A percentile compares a stretch with the other conserved stretches of the same genome.
Conservation (phyloP, 2,113 vertebrate species). For the Psilopsiagon aymara region DNA sequence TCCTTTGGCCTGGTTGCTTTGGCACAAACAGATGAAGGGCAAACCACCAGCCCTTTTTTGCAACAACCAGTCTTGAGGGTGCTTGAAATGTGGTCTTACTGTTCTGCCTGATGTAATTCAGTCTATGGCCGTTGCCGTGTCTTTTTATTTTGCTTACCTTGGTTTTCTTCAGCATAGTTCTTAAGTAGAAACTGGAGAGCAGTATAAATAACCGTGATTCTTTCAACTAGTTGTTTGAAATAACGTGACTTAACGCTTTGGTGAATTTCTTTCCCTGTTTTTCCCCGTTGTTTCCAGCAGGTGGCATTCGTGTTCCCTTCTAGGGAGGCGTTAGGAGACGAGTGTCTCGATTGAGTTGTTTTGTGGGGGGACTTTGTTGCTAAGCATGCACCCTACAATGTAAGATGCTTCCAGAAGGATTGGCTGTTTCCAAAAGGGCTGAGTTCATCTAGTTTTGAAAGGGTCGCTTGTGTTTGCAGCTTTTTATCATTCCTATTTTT, state of each 20-base stretch:
- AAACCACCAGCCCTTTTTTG: background rate
- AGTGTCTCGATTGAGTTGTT: fast-evolving
- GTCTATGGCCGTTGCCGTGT: background rate
- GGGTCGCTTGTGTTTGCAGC: background rate
- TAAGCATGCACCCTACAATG: background rate
- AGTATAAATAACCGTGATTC: background rate
- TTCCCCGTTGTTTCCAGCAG: background rate
- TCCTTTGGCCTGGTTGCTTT: background rate
- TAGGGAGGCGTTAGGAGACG: fast-evolving
- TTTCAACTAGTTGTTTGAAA: background rate
- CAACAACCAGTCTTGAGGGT: background rate
- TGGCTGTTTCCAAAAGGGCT: background rate
- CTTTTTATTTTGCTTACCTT: background rate
- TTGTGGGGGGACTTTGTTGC: background rate
- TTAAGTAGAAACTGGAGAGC: fast-evolving
- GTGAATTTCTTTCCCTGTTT: background rate
- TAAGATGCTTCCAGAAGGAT: background rate
- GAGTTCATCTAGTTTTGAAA: background rate
- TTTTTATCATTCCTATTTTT: background rate
- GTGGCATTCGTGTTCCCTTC: background rate
- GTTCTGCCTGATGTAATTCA: background rate
- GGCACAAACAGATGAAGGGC: background rate
- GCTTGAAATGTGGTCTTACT: background rate
- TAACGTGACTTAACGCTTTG: fast-evolving
- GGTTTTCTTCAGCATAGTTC: background rate